Base-by-base conservation (phyloP, 2,797 vertebrate species). In the Crocodylus rhombifer region DNA sequence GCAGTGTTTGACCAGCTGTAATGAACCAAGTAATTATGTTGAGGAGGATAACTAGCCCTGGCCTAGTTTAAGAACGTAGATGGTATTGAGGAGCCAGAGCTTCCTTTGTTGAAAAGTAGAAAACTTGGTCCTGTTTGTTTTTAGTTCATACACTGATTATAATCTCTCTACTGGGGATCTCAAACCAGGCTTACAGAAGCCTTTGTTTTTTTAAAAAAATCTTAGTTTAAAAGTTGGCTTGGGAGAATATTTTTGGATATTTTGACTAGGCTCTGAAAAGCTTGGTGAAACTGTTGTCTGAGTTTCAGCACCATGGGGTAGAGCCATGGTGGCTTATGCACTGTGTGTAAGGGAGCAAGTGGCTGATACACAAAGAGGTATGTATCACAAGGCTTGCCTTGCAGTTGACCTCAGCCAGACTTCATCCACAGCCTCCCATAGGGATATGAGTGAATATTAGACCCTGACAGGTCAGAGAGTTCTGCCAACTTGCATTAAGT, bases 401-500 rank as follows among this genome's bases (percentile, higher is more conserved):
- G 61, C 14, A 85, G 7, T 30, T 95, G 92, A 91, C 90, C 91
- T 96, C 74, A 57, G 4, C 69, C 64, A 91, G 56, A n/a, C 56
- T 82, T 78, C 82, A 77, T 71, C 74, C 86, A 84, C 67, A 91
- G 85, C 14, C 51, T 96, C 81, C 90, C 94, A 75, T 2, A 4
- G 84, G 89, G 67, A 88, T 78, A 60, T 87, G 82, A 88, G 62
- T 64, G 77, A 92, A 75, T 84, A 73, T 61, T 89, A 85, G 84
- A 94, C 83, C 78, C 89, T 88, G 61, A 73, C 78, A 87, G 77
- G 77, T 82, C 88, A 84, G 60, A 93, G 63, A 79, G 74, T 77
- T 87, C 86, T 93, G 92, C 87, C 87, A 96, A 25, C 69, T 95
- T 97, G 93, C 92, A 95, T 94, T 77, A 94, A 93, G 81, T 97